phyloP scores from a whole-genome alignment of 2,797 vertebrate species.

The Peromyscus nudipes region DNA sequence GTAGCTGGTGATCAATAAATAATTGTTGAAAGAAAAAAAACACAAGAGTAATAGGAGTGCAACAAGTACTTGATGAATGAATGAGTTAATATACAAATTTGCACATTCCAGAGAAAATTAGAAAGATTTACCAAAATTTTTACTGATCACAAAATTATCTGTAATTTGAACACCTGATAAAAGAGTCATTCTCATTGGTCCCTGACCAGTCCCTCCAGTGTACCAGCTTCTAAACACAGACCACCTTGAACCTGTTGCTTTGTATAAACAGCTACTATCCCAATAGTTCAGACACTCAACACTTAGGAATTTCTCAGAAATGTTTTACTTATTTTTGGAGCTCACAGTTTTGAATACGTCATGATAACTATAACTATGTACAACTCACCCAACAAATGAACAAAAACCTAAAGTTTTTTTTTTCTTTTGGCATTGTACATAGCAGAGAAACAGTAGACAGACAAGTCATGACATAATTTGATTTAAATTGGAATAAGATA shows the following conservation, averaged over 20 bases:
- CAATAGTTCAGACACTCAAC: background rate
- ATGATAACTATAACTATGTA: background rate
- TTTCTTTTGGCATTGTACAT: background rate
- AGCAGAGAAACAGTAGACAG: background rate
- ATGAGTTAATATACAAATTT: background rate
- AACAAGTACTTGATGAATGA: background rate
- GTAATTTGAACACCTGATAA: background rate
- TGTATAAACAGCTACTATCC: background rate
- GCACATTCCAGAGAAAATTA: background rate
- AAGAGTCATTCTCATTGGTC: background rate
- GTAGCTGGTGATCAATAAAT: background rate
- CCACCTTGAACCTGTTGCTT: background rate
- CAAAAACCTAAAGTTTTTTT: background rate
- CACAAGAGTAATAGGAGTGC: background rate
- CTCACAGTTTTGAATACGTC: background rate
- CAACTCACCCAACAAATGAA: background rate
- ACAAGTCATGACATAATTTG: background rate
- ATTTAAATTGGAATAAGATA: constrained; percentile 2
- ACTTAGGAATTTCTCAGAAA: background rate
- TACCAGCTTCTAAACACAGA: background rate
- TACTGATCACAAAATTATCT: background rate
- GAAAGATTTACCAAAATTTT: background rate
- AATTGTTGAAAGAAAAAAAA: background rate
- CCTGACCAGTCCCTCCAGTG: background rate
- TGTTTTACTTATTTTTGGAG: background rate